Base-by-base conservation (phyloP, 2,797 vertebrate species). In the Amblyopsis hoosieri region DNA sequence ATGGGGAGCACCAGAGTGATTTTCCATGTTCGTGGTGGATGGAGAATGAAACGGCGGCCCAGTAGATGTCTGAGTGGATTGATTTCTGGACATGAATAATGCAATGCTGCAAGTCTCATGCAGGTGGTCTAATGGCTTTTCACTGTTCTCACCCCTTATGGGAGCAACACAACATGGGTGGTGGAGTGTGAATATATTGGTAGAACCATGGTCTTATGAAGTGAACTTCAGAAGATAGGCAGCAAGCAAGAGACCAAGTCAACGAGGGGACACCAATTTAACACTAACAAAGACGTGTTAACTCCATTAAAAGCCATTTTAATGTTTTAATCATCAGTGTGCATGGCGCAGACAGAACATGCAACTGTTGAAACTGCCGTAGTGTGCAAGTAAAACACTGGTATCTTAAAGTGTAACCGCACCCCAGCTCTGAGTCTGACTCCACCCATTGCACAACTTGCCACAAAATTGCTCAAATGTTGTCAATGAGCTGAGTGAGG, bases 51-150 rank as follows among this genome's bases (percentile, higher is more conserved):
- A 33, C 7, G 19, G 66, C 15, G 48, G 73, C 37, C 64, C 51
- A n/a, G 59, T 65, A 61, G 60, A 80, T 58, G 77, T 42, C 31
- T 23, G 11, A 52, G 45, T 62, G 29, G 59, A 78, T 81, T 72
- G 76, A 86, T 81, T 74, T 61, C 54, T 72, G 45, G 46, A 53
- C 60, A 75, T 89, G 45, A 83, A 85, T 88, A 76, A 79, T 83
- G 70, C 52, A 81, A 62, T 62, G 63, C 77, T 13, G 23, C 23
- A 23, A 47, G 72, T 69, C 52, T 72, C 45, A 73, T 49, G 53
- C 37, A 29, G 72, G 61, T 45, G 51, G 66, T 56, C 75, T 83
- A 79, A 83, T 82, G 68, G 75, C 15, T 78, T 83, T 79, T 42
- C 47, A 55, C 64, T 60, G 68, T 59, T 66, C 64, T 62, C 3